phyloP scores from a whole-genome alignment of 2,113 vertebrate genomes.

The Lampris megalopsis region DNA sequence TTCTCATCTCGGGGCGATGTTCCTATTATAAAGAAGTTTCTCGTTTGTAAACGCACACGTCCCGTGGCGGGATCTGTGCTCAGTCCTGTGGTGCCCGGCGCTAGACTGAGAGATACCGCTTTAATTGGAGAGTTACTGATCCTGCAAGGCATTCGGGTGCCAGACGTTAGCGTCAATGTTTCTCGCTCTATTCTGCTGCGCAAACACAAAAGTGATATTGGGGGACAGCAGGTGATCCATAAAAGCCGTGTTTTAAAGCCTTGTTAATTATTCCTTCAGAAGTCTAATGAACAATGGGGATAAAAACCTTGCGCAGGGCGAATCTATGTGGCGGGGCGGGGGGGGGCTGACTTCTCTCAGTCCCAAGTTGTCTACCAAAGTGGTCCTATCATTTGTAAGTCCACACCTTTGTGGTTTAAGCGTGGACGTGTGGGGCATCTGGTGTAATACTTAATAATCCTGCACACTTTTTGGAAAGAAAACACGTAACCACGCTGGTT shows the following conservation, averaged over 20 bases:
- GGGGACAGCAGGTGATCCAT: constrained; percentile 88
- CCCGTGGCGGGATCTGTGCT: constrained; percentile 66
- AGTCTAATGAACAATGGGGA: constrained; percentile 84
- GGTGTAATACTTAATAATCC: constrained; percentile 58
- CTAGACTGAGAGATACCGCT: constrained; percentile 79
- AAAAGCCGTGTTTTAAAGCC: constrained; percentile 86
- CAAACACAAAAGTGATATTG: constrained; percentile 87
- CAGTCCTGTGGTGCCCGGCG: constrained; percentile 57
- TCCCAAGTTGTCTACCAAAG: constrained; percentile 66
- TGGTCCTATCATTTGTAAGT: constrained; percentile 47
- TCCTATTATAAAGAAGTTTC: constrained; percentile 63
- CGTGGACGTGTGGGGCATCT: constrained; percentile 34
- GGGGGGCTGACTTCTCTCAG: constrained; percentile 59
- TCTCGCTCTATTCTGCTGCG: constrained; percentile 80
- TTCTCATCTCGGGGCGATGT: constrained; percentile 60
- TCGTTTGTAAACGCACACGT: constrained; percentile 58
- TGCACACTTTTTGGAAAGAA: constrained; percentile 45
- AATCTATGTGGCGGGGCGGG: constrained; percentile 68
- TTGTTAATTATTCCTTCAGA: constrained; percentile 87
- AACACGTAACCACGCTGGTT: constrained; percentile 53
- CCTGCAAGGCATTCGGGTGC: constrained; percentile 81
- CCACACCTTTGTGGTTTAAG: constrained; percentile 66
- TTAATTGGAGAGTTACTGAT: constrained; percentile 84
- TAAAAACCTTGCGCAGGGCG: constrained; percentile 75
- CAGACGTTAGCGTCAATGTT: constrained; percentile 81